Conservation (phyloP, 1,140 invertebrate species). For the Lasioglossum albipes region DNA sequence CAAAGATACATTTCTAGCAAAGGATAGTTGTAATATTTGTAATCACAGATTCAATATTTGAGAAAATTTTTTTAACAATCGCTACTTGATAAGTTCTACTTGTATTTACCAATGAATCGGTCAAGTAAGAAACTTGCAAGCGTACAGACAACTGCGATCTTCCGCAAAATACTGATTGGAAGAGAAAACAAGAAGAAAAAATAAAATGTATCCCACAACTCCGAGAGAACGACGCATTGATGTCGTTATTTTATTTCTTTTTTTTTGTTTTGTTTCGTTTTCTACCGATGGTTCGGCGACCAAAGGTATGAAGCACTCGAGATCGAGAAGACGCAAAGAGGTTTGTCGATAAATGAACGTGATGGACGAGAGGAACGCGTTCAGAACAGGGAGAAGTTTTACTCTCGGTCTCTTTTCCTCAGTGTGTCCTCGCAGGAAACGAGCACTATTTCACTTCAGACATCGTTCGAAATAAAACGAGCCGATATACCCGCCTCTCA, state of each 20-base stretch:
- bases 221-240: constrained; percentile 35
- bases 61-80: constrained; percentile 6
- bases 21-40: neutral
- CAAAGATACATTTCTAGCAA: neutral
- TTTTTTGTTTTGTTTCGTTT: neutral
- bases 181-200: neutral
- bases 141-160: constrained; percentile 12
- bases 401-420: constrained; percentile 48
- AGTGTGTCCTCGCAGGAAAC: constrained; percentile 63
- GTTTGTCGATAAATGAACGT: constrained; percentile 74
- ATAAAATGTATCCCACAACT: constrained; percentile 34
- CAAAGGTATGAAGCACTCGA: constrained; percentile 72
- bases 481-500: constrained; percentile 96
- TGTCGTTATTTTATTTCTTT: constrained; percentile 27
- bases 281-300: constrained; percentile 55
- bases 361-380: constrained; percentile 61
- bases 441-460: constrained; percentile 90
- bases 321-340: constrained; percentile 73
- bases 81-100: neutral
- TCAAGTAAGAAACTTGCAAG: constrained; percentile 22
- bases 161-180: constrained; percentile 5
- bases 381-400: constrained; percentile 19
- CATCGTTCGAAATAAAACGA: constrained; percentile 96
- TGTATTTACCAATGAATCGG: neutral
- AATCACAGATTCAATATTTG: neutral